Evolutionary conservation across 2,797 vertebrate genomes (phyloP).

Genomic region (Varecia variegata): DNA sequence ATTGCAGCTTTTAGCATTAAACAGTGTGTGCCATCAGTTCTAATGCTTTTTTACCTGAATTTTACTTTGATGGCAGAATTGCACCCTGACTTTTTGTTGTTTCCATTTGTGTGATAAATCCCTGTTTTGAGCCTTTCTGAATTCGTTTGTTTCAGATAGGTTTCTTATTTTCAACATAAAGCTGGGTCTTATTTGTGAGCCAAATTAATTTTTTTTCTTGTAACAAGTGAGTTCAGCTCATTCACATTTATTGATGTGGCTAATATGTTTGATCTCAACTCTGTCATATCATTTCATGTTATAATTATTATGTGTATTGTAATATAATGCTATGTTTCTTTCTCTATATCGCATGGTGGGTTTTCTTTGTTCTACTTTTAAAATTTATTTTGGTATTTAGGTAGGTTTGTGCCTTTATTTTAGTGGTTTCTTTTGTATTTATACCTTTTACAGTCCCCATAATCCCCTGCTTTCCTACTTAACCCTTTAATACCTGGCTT

Average conservation of each 20-base stretch:
- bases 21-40: neutral
- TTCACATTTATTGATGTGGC: neutral
- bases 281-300: neutral
- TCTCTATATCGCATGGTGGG: neutral
- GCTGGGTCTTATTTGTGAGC: neutral
- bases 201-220: slow-evolving; percentile 9
- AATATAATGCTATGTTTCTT: neutral
- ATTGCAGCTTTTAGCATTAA: neutral
- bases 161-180: neutral
- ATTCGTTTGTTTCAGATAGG: neutral
- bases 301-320: neutral
- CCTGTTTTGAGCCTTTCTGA: neutral
- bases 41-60: neutral
- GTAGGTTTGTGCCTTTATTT: neutral
- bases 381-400: neutral
- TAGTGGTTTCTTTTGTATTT: neutral
- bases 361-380: neutral
- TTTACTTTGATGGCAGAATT: neutral
- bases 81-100: neutral
- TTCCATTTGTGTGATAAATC: neutral
- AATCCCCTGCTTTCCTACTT: neutral
- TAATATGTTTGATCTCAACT: neutral
- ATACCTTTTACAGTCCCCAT: neutral
- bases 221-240: neutral
- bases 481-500: neutral